Conservation (phyloP, 2,888 invertebrate species). For the Saturnia japonica region DNA sequence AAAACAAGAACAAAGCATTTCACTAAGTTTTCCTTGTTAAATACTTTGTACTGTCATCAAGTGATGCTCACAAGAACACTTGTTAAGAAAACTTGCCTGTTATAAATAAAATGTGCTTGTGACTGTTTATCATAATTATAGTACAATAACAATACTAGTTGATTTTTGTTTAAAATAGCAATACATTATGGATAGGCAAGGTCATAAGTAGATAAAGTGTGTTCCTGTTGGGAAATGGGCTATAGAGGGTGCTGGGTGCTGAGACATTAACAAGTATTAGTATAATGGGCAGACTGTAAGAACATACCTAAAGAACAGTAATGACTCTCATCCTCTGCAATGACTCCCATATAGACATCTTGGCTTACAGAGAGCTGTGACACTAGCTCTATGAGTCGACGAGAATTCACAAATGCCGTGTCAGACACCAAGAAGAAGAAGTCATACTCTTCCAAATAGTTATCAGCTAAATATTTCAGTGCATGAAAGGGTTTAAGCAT, state of each 20-base stretch:
- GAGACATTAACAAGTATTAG: neutral
- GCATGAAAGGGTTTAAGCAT: slow-evolving; percentile 92
- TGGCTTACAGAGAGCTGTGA: slow-evolving; percentile 91
- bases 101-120: too few species aligned
- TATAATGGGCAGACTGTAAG: neutral
- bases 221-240: neutral
- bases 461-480: slow-evolving; percentile 94
- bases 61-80: too few species aligned
- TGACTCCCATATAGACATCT: slow-evolving; percentile 91
- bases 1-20: too few species aligned
- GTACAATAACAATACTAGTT: too few species aligned
- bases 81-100: too few species aligned
- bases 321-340: slow-evolving; percentile 80
- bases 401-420: slow-evolving; percentile 91
- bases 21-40: too few species aligned
- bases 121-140: too few species aligned
- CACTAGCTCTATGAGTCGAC: slow-evolving; percentile 86
- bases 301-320: slow-evolving; percentile 86
- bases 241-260: neutral
- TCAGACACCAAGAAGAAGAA: slow-evolving; percentile 96
- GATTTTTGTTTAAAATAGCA: neutral
- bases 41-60: too few species aligned
- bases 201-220: neutral
- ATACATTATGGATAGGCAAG: neutral
- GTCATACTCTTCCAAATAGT: slow-evolving; percentile 94